Evolutionary conservation across 2,888 invertebrate genomes (phyloP).

Genomic region (Taenaris catops): DNA sequence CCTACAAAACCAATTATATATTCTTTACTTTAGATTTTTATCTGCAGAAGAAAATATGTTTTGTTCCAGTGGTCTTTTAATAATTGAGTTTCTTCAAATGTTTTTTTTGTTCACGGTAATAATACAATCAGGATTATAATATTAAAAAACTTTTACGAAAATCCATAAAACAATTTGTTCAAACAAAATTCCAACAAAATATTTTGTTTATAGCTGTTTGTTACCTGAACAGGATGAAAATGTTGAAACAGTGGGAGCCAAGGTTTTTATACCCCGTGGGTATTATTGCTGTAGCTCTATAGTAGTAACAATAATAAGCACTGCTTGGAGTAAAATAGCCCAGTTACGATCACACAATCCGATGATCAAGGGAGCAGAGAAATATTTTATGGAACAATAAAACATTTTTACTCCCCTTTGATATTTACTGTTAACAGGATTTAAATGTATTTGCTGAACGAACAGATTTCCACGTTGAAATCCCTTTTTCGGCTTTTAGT

Average conservation of each 20-base stretch:
- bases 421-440: slow-evolving; percentile 19
- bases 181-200: background rate
- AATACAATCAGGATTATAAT: no score
- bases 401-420: slow-evolving; percentile 11
- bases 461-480: slow-evolving; percentile 6
- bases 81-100: no score
- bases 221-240: background rate
- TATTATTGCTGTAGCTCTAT: slow-evolving; percentile 2
- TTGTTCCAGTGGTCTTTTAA: no score
- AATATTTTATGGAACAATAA: slow-evolving; percentile 12
- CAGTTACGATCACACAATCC: slow-evolving; percentile 19
- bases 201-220: background rate
- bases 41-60: no score
- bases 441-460: background rate
- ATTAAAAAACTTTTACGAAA: background rate
- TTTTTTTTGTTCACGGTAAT: background rate
- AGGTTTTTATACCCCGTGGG: background rate
- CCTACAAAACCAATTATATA: no score
- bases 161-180: background rate
- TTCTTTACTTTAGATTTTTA: no score
- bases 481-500: no score
- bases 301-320: slow-evolving; percentile 23
- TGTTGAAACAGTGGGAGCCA: background rate
- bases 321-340: slow-evolving; percentile 21
- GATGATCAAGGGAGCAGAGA: slow-evolving; percentile 10